A percentile compares a stretch with the other conserved stretches of the same genome.
Conservation (phyloP, 1,140 invertebrate genomes). For the Octopus bimaculoides region DNA sequence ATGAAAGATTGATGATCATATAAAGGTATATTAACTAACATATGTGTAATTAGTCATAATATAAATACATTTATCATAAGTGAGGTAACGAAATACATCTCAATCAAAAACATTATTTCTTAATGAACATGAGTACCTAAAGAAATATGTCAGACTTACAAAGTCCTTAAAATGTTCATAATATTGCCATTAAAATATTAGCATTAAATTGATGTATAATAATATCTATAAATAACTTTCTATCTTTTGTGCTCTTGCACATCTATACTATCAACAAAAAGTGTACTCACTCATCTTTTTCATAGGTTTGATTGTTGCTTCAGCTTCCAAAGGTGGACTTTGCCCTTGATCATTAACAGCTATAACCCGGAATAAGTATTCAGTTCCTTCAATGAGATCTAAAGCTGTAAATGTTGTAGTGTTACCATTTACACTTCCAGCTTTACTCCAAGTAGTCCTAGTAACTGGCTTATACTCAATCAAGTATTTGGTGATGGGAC, state of each 20-base stretch:
- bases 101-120: too few species aligned
- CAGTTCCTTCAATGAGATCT: constrained; percentile 86
- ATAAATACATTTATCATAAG: too few species aligned
- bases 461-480: constrained; percentile 48
- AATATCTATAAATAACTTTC: too few species aligned
- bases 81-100: too few species aligned
- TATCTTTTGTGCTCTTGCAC: background rate
- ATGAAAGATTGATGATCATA: too few species aligned
- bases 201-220: too few species aligned
- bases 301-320: constrained; percentile 85
- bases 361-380: constrained; percentile 89
- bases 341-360: constrained; percentile 94
- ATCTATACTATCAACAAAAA: background rate
- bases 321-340: constrained; percentile 89
- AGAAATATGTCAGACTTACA: too few species aligned
- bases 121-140: too few species aligned
- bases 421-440: constrained; percentile 28
- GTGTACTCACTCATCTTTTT: constrained; percentile 47
- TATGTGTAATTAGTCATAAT: too few species aligned
- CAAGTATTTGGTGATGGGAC: constrained; percentile 67
- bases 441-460: constrained; percentile 30
- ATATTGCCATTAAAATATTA: too few species aligned
- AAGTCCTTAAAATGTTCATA: too few species aligned
- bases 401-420: constrained; percentile 73
- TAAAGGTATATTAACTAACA: too few species aligned